These are phyloP conservation scores for Camptogramma bilineatum DNA, from an alignment of 2,888 invertebrate species.

Conservation along the genomic window DNA sequence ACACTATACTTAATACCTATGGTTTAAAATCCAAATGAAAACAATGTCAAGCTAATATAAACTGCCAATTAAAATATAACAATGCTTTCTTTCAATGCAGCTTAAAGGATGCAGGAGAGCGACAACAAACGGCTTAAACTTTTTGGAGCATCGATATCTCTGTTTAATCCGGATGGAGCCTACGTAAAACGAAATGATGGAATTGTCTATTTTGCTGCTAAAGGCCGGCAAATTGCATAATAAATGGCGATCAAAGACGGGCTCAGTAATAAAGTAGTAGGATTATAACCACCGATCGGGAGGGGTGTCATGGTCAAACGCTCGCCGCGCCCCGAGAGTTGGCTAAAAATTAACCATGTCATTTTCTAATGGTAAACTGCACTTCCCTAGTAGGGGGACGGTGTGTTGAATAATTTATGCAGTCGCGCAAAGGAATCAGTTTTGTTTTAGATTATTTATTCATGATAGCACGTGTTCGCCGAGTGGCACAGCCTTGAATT, in stretches of 20 bases:
- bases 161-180: neutral
- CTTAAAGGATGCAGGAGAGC: neutral
- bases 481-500: too few species aligned
- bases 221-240: neutral
- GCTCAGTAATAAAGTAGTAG: neutral
- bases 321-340: neutral
- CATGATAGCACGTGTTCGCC: too few species aligned
- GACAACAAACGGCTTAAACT: neutral
- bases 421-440: neutral
- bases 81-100: neutral
- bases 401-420: neutral
- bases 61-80: neutral
- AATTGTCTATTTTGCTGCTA: neutral
- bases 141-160: slow-evolving; percentile 1
- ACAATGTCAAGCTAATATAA: neutral
- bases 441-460: too few species aligned
- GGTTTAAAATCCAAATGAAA: neutral
- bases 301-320: neutral
- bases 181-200: neutral
- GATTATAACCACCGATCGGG: neutral
- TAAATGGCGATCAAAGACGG: neutral
- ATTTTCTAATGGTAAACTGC: neutral
- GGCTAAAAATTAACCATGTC: too few species aligned
- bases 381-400: neutral
- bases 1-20: too few species aligned